Base-by-base conservation (phyloP, 2,113 vertebrate species). In the Amia ocellicauda region DNA sequence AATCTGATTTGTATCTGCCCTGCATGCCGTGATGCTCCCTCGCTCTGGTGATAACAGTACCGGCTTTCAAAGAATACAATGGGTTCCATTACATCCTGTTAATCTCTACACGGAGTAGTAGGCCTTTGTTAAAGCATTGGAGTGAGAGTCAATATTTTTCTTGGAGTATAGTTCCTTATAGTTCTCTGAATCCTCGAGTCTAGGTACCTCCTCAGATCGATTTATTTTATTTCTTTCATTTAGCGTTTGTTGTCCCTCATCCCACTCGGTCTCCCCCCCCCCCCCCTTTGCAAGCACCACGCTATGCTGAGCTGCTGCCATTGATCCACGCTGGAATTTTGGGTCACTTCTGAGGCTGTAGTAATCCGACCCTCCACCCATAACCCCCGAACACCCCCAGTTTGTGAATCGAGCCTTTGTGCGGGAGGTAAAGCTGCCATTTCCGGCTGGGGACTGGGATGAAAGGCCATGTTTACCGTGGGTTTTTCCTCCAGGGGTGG, bases 331-430 rank as follows among this genome's bases (percentile, higher is more conserved):
- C 22, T 63, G 62, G 72, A 75, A 77, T 79, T 73, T 52, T 69
- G 66, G 65, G 70, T 77, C 69, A 62, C 43, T 57, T 31, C 27
- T 66, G 68, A 62, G 62, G 51, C 68, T 36, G 66, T 43, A 62
- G 72, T 79, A 77, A 77, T 71, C 72, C 68, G 73, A 77, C 54
- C 66, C 66, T 60, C 59, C 45, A 62, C 42, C 61, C 50, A 51
- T 52, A 70, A 72, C 64, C 67, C 68, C 54, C 41, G 19, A 56
- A 56, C 14, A 56, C 42, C 42, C 59, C 41, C 10, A 19, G 22
- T 58, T 19, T n/a, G 57, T 79, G 74, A 79, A 79, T 79, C n/a
- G 54, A 40, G 60, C 31, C 74, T 73, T 79, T 79, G 74, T 79
- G 59, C 64, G 14, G 20, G 27, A 66, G 51, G 68, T 66, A 74